Percentiles rank a stretch among this genome's conserved stretches.
phyloP scores from a whole-genome alignment of 2,113 vertebrate species.

The pig (Sus scrofa) region DNA sequence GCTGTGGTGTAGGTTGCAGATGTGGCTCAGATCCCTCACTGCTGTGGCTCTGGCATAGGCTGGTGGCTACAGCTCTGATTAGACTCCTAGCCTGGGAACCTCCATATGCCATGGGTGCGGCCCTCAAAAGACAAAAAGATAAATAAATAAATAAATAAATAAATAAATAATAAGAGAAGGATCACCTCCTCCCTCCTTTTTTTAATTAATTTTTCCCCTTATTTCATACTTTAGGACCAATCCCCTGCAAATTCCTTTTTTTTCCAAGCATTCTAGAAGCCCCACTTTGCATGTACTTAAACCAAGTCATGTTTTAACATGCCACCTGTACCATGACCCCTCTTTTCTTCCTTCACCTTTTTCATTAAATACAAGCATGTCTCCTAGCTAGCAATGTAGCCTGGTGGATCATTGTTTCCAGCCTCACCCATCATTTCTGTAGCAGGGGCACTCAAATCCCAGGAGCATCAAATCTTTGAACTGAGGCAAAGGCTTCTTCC shows the following conservation, averaged over 20 bases:
- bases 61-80: too few relatives aligned
- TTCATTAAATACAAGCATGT: not conserved
- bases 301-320: not conserved
- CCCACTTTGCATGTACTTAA: not conserved
- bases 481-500: not conserved
- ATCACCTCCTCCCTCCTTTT: too few relatives aligned
- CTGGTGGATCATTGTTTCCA: not conserved
- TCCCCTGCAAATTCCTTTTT: not conserved
- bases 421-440: not conserved
- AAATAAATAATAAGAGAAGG: too few relatives aligned
- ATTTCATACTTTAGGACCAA: not conserved
- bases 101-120: too few relatives aligned
- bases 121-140: too few relatives aligned
- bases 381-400: not conserved
- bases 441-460: not conserved
- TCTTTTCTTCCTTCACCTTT: not conserved
- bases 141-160: too few relatives aligned
- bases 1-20: too few relatives aligned
- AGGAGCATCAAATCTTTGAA: not conserved
- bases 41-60: too few relatives aligned
- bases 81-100: too few relatives aligned
- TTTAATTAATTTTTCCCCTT: not conserved
- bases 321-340: not conserved
- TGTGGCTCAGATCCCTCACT: too few relatives aligned
- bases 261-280: not conserved